Conservation (phyloP, 2,797 vertebrate species). For the Philypnodon macrostomus region DNA sequence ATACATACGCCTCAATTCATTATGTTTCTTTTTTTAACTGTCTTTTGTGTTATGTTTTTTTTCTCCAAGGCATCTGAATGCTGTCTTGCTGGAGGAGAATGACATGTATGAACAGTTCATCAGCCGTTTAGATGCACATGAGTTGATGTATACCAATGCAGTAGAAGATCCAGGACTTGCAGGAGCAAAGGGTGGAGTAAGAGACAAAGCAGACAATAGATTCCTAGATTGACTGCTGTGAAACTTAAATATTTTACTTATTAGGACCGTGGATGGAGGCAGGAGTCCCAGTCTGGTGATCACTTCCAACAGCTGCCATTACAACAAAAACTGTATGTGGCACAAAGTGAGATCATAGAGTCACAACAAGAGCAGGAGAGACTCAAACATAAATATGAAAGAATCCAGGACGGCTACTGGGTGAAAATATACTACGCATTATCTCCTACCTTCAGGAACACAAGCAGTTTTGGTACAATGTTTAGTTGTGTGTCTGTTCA, state of each 20-base stretch:
- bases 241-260: background rate
- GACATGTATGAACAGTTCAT: conserved; percentile 54
- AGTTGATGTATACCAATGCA: conserved; percentile 2
- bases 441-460: background rate
- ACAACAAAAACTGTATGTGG: conserved; percentile 51
- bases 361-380: conserved; percentile 29
- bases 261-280: conserved; percentile 28
- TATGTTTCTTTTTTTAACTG: too few relatives aligned
- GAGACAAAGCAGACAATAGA: background rate
- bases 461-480: too few relatives aligned
- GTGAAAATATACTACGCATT: conserved; percentile 33
- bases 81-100: conserved; percentile 48
- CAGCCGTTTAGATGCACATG: conserved; percentile 28
- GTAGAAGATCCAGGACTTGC: background rate
- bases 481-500: conserved; percentile 14
- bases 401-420: conserved; percentile 45
- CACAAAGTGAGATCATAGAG: conserved; percentile 38
- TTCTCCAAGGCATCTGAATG: conserved; percentile 32
- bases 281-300: conserved; percentile 15
- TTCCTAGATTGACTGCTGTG: background rate
- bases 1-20: too few relatives aligned
- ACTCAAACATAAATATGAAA: conserved; percentile 28
- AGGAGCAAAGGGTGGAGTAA: conserved; percentile 35
- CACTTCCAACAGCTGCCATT: conserved; percentile 48
- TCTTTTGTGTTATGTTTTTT: background rate